Conservation (phyloP, 2,888 invertebrate genomes). For the Epinotia bilunana region DNA sequence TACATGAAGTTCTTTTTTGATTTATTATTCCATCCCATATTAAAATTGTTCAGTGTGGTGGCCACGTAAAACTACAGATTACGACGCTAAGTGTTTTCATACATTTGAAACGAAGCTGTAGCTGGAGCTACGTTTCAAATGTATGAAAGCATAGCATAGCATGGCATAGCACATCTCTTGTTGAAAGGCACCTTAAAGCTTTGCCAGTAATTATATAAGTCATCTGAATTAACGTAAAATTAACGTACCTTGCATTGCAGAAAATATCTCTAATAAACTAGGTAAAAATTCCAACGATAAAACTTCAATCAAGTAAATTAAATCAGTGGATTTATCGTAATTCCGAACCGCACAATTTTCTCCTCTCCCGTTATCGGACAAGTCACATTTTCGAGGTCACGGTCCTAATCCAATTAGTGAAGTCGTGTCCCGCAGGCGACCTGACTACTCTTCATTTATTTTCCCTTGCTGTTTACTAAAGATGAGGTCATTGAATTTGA, state of each 20-base stretch:
- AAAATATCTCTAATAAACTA: neutral
- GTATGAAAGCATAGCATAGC: no score
- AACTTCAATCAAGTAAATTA: constrained; percentile 31
- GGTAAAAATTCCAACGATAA: constrained; percentile 7
- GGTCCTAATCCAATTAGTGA: constrained; percentile 37
- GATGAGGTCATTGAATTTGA: constrained; percentile 1
- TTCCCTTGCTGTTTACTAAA: constrained; percentile 12
- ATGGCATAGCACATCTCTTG: no score
- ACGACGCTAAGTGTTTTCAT: no score
- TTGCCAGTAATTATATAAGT: neutral
- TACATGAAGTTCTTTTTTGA: no score
- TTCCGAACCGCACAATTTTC: constrained; percentile 25
- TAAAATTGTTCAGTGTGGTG: neutral
- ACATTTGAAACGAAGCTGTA: no score
- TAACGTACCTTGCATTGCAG: neutral
- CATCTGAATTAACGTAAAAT: neutral
- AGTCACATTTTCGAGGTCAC: constrained; percentile 38
- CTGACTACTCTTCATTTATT: constrained; percentile 26
- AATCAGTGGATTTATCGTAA: constrained; percentile 27
- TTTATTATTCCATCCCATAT: neutral
- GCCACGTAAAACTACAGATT: neutral
- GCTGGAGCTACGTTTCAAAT: no score
- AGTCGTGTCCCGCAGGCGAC: constrained; percentile 16
- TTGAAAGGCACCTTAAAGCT: neutral
- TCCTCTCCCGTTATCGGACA: constrained; percentile 32